These are phyloP conservation scores for Ceyx margarethae DNA, from an alignment of 2,113 vertebrate species.

Conservation along the genomic window DNA sequence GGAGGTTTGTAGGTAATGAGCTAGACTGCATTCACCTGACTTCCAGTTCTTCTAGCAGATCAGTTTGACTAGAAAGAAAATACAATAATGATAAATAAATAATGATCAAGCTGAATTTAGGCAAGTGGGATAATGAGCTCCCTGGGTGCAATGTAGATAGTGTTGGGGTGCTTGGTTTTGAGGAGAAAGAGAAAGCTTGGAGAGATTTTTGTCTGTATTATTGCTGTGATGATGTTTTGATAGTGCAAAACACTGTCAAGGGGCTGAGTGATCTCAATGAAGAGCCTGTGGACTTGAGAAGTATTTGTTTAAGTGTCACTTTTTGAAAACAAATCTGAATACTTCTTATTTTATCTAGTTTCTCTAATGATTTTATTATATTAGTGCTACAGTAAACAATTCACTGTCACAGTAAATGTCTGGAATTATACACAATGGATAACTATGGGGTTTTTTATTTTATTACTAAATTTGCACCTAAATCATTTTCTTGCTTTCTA, in stretches of 20 bases:
- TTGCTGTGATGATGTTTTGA: not conserved
- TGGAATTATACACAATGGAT: not conserved
- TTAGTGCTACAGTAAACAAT: not conserved
- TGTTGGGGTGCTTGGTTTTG: not conserved
- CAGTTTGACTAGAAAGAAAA: not conserved
- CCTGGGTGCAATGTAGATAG: not conserved
- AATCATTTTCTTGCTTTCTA: not conserved
- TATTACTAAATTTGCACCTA: not conserved
- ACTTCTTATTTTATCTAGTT: not conserved
- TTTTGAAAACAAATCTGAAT: not conserved
- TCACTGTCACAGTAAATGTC: not conserved
- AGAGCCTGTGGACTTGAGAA: not conserved
- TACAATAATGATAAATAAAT: not conserved
- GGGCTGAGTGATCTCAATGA: not conserved
- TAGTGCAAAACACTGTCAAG: not conserved
- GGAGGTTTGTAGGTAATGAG: not conserved
- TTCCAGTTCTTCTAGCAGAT: not conserved
- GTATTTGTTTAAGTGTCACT: not conserved
- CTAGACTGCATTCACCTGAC: rapidly evolving
- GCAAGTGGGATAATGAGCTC: not conserved
- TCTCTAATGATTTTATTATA: not conserved
- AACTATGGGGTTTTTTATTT: not conserved
- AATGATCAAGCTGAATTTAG: not conserved
- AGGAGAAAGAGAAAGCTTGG: not conserved
- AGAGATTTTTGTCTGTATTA: not conserved